Evolutionary conservation across 2,888 invertebrate species (phyloP), one percentile per base, ranked within the genome.

Genomic region (Dryobotodes eremita): DNA sequence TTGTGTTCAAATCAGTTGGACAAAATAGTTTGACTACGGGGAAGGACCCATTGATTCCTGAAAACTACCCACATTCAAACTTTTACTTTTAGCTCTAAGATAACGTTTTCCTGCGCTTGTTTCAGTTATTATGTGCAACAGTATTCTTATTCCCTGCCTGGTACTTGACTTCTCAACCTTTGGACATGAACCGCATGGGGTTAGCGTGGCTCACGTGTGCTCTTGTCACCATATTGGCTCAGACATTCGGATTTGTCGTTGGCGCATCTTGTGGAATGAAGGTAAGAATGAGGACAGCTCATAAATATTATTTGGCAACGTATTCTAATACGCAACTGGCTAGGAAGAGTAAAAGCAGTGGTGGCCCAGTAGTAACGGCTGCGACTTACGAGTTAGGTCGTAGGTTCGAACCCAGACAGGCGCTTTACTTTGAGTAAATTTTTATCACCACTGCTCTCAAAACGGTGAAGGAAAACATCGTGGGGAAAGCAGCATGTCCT

Each of bases 121-220:
- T 95, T 81, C 95, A 97, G 98, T 94, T 98, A 71, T 90, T 98
- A 53, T 98, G 98, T 90, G 98, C 98, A 0, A 97, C 98, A 1
- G 92, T 97, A 13, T 98, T 98, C 90, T 94, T 98, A 42, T 93
- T 97, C 55, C 98, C 98, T 46, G 97, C 98, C 0, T 99, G 98
- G 96, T 98, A 97, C 93, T 97, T 99, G 97, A 98, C 98, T 0
- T 98, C 98, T 0, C 98, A 99, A 90, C 98, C 98, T 0, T 89
- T 97, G 82, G 98, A 98, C 46, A 89, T 94, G 5, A 90, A 96
- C 72, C 96, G 98, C 55, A 97, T 98, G 90, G 94, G 97, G 4
- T 95, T 98, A 92, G 97, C 98, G 62, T 98, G 98, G 97, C 90
- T 97, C 0, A 95, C 98, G 31, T 98, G 98, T 84, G 97, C 97